Evolutionary conservation across 2,113 vertebrate genomes (phyloP).

Genomic region (crab-eating macaque (Macaca fascicularis)): DNA sequence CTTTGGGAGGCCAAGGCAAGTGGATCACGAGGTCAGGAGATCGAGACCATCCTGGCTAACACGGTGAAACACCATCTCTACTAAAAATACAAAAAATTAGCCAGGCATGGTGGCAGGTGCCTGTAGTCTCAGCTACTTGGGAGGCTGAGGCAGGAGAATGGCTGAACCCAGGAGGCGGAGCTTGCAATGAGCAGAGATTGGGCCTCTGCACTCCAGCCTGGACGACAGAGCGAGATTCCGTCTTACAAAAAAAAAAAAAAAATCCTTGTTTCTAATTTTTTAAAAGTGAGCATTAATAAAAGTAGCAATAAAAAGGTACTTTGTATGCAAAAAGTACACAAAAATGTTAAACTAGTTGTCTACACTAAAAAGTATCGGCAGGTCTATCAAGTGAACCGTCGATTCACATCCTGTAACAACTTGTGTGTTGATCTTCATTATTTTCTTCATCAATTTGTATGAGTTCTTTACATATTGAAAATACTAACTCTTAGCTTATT

Average conservation of each 20-base stretch:
- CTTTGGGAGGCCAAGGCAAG: too few relatives aligned
- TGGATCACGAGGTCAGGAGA: too few relatives aligned
- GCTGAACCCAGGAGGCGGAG: too few relatives aligned
- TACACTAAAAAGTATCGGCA: background rate
- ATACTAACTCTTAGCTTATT: background rate
- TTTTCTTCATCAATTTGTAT: background rate
- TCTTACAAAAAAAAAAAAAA: background rate
- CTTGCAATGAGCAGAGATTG: too few relatives aligned
- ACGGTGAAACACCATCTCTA: too few relatives aligned
- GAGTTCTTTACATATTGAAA: background rate
- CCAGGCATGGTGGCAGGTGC: too few relatives aligned
- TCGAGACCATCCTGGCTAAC: too few relatives aligned
- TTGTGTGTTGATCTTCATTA: background rate
- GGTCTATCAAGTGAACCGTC: background rate
- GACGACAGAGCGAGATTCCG: fast-evolving
- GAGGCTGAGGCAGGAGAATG: too few relatives aligned
- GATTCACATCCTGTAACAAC: background rate
- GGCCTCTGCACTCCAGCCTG: too few relatives aligned
- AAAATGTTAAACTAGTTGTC: background rate
- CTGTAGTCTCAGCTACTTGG: too few relatives aligned
- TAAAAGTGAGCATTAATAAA: background rate
- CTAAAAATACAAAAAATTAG: too few relatives aligned
- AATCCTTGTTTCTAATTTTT: background rate
- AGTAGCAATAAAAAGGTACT: background rate
- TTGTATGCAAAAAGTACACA: background rate